Percentiles rank a stretch among this genome's conserved stretches.
These are phyloP conservation scores for Pempheris klunzingeri DNA, from an alignment of 2,797 vertebrate species.

Conservation along the genomic window DNA sequence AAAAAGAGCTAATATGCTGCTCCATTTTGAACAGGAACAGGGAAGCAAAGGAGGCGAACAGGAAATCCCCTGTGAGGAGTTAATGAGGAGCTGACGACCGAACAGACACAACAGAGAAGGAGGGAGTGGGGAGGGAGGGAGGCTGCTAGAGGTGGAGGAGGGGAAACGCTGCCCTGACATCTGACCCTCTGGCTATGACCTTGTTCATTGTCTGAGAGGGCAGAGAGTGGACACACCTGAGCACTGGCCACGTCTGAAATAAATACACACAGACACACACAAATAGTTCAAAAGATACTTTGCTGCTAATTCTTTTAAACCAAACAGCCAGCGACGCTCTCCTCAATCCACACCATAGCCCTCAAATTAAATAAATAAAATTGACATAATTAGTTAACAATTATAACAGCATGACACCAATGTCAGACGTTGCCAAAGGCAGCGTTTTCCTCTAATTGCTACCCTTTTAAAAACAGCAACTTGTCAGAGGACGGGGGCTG, in stretches of 20 bases:
- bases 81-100: slow-evolving; percentile 82
- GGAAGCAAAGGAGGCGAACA: slow-evolving; percentile 72
- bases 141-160: slow-evolving; percentile 54
- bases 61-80: slow-evolving; percentile 82
- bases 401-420: slow-evolving; percentile 62
- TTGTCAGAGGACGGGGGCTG: slow-evolving; percentile 56
- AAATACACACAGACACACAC: not conserved
- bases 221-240: slow-evolving; percentile 76
- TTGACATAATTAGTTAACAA: slow-evolving; percentile 74
- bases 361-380: slow-evolving; percentile 68
- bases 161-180: slow-evolving; percentile 70
- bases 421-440: slow-evolving; percentile 62
- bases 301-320: slow-evolving; percentile 15
- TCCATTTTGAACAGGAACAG: slow-evolving; percentile 71
- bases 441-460: slow-evolving; percentile 65
- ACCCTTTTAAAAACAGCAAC: slow-evolving; percentile 62
- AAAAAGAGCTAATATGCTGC: slow-evolving; percentile 71
- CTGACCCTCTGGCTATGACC: slow-evolving; percentile 81
- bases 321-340: slow-evolving; percentile 13
- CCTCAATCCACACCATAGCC: slow-evolving; percentile 38
- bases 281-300: not conserved
- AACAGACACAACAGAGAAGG: slow-evolving; percentile 82
- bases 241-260: slow-evolving; percentile 44
- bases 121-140: slow-evolving; percentile 27
- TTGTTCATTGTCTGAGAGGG: slow-evolving; percentile 80